A percentile compares a stretch with the other conserved stretches of the same genome.
These are phyloP conservation scores for Microctonus brassicae DNA, from an alignment of 2,888 invertebrate species.

Conservation along the genomic window DNA sequence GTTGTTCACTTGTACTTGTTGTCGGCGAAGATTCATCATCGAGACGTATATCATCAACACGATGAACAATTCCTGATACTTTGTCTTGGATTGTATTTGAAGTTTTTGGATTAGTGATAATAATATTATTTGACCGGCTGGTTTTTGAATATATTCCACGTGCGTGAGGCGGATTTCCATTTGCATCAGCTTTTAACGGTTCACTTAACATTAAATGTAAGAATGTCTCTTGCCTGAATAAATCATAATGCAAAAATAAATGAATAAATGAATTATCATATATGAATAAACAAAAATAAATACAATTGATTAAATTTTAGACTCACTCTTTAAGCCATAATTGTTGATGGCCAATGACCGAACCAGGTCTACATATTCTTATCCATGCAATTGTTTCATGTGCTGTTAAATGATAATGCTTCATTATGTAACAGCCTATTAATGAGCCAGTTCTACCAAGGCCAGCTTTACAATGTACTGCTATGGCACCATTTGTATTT, in stretches of 20 bases:
- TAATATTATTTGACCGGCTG: constrained; percentile 49
- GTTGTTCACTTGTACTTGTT: constrained; percentile 39
- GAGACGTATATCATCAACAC: constrained; percentile 65
- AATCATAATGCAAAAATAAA: neutral
- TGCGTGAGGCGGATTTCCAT: constrained; percentile 63
- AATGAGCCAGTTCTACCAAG: constrained; percentile 91
- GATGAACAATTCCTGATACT: constrained; percentile 65
- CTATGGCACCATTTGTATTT: constrained; percentile 81
- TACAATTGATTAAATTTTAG: constrained; percentile 17
- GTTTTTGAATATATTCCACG: constrained; percentile 64
- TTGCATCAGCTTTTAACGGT: constrained; percentile 57
- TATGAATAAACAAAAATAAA: neutral
- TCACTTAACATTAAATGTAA: constrained; percentile 59
- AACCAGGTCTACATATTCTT: constrained; percentile 88
- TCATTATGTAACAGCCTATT: constrained; percentile 90
- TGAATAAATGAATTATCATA: neutral
- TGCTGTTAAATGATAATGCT: constrained; percentile 84
- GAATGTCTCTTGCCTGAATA: constrained; percentile 60
- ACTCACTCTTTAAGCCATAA: constrained; percentile 75
- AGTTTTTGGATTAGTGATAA: constrained; percentile 47
- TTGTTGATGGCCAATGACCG: constrained; percentile 90
- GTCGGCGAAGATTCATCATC: constrained; percentile 59
- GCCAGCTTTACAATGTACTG: constrained; percentile 95
- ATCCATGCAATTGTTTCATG: constrained; percentile 91
- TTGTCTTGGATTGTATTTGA: constrained; percentile 59